Evolutionary conservation across 2,113 vertebrate species (phyloP).

Genomic region (Nyctereutes procyonoides): DNA sequence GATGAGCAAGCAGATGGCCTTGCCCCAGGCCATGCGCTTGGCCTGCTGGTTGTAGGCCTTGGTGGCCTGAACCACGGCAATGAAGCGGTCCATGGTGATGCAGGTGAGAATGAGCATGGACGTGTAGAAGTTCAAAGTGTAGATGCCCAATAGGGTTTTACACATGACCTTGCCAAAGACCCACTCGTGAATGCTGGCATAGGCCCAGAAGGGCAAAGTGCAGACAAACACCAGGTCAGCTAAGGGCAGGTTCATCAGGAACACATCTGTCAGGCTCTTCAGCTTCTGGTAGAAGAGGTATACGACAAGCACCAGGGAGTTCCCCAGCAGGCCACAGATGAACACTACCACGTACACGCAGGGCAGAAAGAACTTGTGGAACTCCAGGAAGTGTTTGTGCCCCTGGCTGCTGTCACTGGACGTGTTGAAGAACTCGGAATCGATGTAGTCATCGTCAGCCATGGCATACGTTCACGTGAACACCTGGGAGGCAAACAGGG

Average conservation of each 20-base stretch:
- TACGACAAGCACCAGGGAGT: constrained; percentile 79
- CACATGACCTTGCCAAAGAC: constrained; percentile 66
- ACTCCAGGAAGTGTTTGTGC: constrained; percentile 49
- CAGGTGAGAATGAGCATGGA: constrained; percentile 84
- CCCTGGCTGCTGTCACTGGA: fast-evolving
- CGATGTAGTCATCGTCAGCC: neutral
- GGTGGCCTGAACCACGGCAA: constrained; percentile 81
- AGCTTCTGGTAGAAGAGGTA: constrained; percentile 81
- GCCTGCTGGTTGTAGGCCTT: constrained; percentile 70
- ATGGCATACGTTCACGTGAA: neutral
- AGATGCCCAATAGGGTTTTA: constrained; percentile 71
- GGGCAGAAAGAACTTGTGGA: constrained; percentile 76
- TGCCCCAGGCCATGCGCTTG: constrained; percentile 55
- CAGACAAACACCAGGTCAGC: constrained; percentile 85
- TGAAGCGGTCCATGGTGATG: constrained; percentile 83
- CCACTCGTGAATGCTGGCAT: constrained; percentile 74
- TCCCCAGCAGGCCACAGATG: constrained; percentile 81
- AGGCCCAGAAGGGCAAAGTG: constrained; percentile 83
- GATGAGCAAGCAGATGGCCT: constrained; percentile 53
- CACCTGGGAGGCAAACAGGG: constrained; percentile 52
- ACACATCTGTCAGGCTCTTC: constrained; percentile 77
- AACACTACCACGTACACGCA: constrained; percentile 77
- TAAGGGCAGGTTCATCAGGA: constrained; percentile 85
- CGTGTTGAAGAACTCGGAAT: fast-evolving
- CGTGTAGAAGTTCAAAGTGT: constrained; percentile 83